Evolutionary conservation across 2,797 vertebrate genomes (phyloP).

Genomic region (Chrosomus eos): DNA sequence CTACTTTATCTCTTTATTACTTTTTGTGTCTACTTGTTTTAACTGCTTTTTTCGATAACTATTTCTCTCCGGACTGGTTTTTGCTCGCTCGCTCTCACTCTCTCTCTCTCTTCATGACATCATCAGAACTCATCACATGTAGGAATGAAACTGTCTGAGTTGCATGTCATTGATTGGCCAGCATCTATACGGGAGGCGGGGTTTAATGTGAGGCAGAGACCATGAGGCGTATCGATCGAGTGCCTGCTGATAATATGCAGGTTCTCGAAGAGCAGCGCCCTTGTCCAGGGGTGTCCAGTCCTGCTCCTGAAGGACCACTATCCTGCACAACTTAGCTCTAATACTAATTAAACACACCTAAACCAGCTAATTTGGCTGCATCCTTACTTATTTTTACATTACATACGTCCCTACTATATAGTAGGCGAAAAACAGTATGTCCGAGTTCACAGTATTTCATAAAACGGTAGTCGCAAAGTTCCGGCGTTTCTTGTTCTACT

Average conservation of each 20-base stretch:
- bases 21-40: constrained; percentile 37
- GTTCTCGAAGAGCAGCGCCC: constrained; percentile 30
- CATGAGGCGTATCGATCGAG: constrained; percentile 41
- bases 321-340: not conserved
- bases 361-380: not conserved
- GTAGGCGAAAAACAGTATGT: not conserved
- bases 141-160: constrained; percentile 65
- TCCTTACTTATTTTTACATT: too few species aligned
- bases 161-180: constrained; percentile 65
- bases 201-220: constrained; percentile 58
- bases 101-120: constrained; percentile 60
- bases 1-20: constrained; percentile 6
- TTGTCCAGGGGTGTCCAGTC: not conserved
- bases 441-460: not conserved
- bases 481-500: too few species aligned
- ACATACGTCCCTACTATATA: not conserved
- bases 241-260: not conserved
- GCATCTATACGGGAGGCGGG: constrained; percentile 44
- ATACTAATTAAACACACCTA: not conserved
- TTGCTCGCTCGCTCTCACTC: constrained; percentile 30
- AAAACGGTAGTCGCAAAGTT: not conserved
- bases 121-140: constrained; percentile 61
- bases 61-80: constrained; percentile 45
- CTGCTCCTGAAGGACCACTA: not conserved
- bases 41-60: constrained; percentile 7